A percentile compares a stretch with the other conserved stretches of the same genome.
Evolutionary conservation across 2,797 vertebrate species (phyloP).

Genomic region (Argyrosomus regius): DNA sequence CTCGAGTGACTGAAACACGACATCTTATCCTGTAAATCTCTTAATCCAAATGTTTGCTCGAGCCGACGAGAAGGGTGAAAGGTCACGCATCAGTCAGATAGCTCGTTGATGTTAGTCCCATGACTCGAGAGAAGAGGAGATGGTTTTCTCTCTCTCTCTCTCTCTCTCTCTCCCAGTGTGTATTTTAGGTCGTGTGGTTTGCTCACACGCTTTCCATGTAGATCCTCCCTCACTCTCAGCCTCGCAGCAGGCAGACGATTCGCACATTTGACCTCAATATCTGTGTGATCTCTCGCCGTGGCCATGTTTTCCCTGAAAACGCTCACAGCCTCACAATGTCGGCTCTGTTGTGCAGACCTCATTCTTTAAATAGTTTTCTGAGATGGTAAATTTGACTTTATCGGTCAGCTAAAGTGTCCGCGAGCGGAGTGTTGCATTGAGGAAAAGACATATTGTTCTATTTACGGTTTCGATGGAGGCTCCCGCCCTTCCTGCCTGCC

Average conservation of each 20-base stretch:
- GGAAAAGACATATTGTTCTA: conserved; percentile 71
- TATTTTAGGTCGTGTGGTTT: conserved; percentile 64
- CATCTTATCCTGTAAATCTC: conserved; percentile 40
- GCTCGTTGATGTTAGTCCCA: conserved; percentile 48
- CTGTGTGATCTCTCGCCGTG: neutral
- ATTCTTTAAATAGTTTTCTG: conserved; percentile 52
- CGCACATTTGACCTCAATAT: conserved; percentile 53
- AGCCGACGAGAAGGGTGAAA: conserved; percentile 16
- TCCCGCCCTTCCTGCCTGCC: conserved; percentile 80
- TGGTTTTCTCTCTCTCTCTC: neutral
- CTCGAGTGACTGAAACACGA: conserved; percentile 7
- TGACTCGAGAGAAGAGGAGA: conserved; percentile 43
- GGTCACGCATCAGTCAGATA: conserved; percentile 48
- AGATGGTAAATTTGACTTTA: neutral
- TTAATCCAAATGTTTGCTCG: conserved; percentile 46
- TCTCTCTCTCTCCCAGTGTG: conserved; percentile 15
- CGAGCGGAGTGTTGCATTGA: conserved; percentile 5
- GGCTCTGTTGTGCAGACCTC: conserved; percentile 23
- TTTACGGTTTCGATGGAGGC: conserved; percentile 62
- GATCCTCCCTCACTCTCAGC: conserved; percentile 42
- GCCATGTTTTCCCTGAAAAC: conserved; percentile 17
- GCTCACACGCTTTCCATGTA: conserved; percentile 58
- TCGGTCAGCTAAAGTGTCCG: neutral
- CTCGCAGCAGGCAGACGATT: conserved; percentile 27
- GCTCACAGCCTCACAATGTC: conserved; percentile 26